phyloP scores from a whole-genome alignment of 2,113 vertebrate species.

The Pelodiscus sinensis region DNA sequence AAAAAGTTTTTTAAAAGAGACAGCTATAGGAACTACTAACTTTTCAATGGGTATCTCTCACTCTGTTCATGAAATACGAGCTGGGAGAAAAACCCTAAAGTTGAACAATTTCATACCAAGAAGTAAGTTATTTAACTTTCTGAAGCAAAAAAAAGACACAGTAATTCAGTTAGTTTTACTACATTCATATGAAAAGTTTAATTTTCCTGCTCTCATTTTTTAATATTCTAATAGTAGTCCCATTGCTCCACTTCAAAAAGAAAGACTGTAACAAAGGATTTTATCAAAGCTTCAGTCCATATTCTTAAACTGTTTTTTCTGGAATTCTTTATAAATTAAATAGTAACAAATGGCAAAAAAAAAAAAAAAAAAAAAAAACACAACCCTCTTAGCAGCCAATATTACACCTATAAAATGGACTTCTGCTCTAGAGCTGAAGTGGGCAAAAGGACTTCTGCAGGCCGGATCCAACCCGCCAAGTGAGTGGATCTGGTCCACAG shows the following conservation, averaged over 20 bases:
- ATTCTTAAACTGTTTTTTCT: not conserved
- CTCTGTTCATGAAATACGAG: not conserved
- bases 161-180: not conserved
- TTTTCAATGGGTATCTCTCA: not conserved
- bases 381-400: not conserved
- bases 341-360: rapidly evolving
- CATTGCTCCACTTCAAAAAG: not conserved
- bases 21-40: not conserved
- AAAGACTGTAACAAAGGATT: not conserved
- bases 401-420: not conserved
- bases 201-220: not conserved
- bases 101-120: not conserved
- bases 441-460: too few relatives aligned
- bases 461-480: too few relatives aligned
- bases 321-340: not conserved
- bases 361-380: too few relatives aligned
- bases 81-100: not conserved
- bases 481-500: too few relatives aligned
- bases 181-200: not conserved
- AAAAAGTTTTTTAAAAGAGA: not conserved
- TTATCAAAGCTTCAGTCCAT: not conserved
- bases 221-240: not conserved
- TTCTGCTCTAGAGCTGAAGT: not conserved
- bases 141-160: conserved; percentile 27
- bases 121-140: conserved; percentile 53